Conservation (phyloP, 2,797 vertebrate genomes). For the Chiroxiphia lanceolata region DNA sequence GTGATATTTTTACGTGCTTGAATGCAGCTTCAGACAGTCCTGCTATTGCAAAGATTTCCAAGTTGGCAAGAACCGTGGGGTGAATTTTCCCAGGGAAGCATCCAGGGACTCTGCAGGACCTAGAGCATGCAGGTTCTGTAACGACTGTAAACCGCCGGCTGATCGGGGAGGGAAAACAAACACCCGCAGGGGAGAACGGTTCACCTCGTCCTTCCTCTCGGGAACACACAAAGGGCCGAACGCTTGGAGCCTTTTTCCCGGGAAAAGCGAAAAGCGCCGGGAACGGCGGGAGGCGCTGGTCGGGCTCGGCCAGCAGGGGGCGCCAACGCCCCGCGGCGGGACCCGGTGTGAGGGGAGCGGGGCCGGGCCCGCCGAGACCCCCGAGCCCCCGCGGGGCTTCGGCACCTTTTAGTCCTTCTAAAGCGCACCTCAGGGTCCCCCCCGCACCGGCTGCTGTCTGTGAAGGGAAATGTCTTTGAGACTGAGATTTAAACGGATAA, state of each 20-base stretch:
- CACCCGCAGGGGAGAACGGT: accelerated
- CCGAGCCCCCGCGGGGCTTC: too few relatives aligned
- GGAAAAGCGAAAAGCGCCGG: neutral
- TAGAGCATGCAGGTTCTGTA: accelerated
- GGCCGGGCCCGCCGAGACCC: neutral
- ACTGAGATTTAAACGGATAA: neutral
- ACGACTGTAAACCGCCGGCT: accelerated
- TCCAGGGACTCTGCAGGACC: accelerated
- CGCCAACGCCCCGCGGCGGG: constrained; percentile 69
- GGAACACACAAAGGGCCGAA: too few relatives aligned
- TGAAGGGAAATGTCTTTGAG: neutral
- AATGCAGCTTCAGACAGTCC: neutral
- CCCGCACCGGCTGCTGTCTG: accelerated
- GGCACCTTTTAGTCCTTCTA: accelerated
- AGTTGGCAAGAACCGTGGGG: accelerated
- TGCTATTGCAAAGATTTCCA: neutral
- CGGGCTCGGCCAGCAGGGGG: constrained; percentile 78
- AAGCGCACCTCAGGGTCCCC: accelerated
- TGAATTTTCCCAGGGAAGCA: neutral
- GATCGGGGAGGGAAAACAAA: neutral
- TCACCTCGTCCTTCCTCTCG: neutral
- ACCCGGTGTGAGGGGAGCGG: too few relatives aligned
- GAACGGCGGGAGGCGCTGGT: neutral
- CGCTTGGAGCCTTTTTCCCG: neutral
- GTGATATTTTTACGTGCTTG: accelerated